Evolutionary conservation across 2,888 invertebrate species (phyloP).

Genomic region (Petrophora chlorosata): DNA sequence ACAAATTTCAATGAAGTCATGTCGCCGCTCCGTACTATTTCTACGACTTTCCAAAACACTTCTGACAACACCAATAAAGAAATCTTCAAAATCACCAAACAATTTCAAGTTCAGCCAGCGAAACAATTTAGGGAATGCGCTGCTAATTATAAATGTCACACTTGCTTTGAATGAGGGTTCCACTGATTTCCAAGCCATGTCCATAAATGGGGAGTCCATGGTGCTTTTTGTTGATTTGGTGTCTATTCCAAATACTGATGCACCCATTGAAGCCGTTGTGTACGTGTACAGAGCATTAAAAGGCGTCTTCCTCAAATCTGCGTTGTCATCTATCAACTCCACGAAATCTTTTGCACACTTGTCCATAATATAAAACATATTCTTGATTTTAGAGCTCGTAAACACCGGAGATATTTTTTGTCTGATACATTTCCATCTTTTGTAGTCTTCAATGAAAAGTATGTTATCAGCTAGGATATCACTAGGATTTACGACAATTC

Average conservation of each 20-base stretch:
- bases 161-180: conserved; percentile 41
- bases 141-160: conserved; percentile 40
- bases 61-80: conserved; percentile 60
- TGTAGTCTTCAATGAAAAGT: conserved; percentile 56
- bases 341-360: conserved; percentile 60
- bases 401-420: conserved; percentile 69
- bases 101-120: conserved; percentile 49
- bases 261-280: conserved; percentile 61
- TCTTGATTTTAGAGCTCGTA: conserved; percentile 61
- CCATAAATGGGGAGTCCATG: conserved; percentile 63
- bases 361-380: conserved; percentile 67
- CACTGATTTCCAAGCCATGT: conserved; percentile 54
- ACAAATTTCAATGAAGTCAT: conserved; percentile 65
- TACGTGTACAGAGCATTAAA: conserved; percentile 57
- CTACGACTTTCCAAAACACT: conserved; percentile 52
- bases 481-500: conserved; percentile 49
- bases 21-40: conserved; percentile 34
- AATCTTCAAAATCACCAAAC: conserved; percentile 58
- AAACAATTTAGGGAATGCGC: conserved; percentile 47
- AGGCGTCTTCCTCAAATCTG: conserved; percentile 43
- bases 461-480: conserved; percentile 61
- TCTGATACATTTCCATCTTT: conserved; percentile 64
- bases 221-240: conserved; percentile 50
- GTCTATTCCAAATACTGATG: conserved; percentile 72
- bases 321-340: conserved; percentile 44